Evolutionary conservation across 1,140 invertebrate genomes (phyloP), one percentile per base, ranked within the genome.

Genomic region (Lasaia peninsularis): DNA sequence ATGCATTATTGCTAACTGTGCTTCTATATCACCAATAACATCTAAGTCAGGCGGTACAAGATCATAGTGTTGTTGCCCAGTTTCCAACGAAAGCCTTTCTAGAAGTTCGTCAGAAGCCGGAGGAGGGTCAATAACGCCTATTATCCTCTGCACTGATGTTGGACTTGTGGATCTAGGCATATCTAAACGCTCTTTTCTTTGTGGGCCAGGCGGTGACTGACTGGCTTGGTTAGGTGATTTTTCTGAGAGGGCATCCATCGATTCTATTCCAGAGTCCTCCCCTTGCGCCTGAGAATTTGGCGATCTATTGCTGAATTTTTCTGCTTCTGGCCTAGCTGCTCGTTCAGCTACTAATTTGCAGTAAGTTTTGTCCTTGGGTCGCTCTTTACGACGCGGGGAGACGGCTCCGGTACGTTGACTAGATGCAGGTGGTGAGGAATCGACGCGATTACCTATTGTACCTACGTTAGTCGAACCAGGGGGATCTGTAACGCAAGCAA

Each of bases 191-290:
- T 90, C 88, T 56, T 88, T 86, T 7, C 78, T 60, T 63, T 81
- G 78, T 2, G 80, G 80, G 0, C 80, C 80, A 52, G 91, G 91
- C 7, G 91, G 91, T 24, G 92, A 93, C 66, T 92, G 91, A 55
- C 91, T 91, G 28, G 92, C 94, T 78, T 97, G 96, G 78, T 97
- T 96, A 2, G 96, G 96, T 63, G 95, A 96, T 77, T 98, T 98
- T 73, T 98, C 96, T 18, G 96, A 97, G 2, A 97, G 80, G 1
- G 96, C 96, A 75, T 98, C 96, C 96, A 97, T 97, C 4, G 95
- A 97, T 78, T 98, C 96, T 14, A 98, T 97, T 1, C 96, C 96
- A 35, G 96, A 97, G 85, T 97, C 96, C 80, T 98, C 96, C 16
- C 96, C 96, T 60, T 92, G 92, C 18, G 89, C 90, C 53, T 89